Conservation (phyloP, 1,140 invertebrate genomes). For the Hormaphis cornu region DNA sequence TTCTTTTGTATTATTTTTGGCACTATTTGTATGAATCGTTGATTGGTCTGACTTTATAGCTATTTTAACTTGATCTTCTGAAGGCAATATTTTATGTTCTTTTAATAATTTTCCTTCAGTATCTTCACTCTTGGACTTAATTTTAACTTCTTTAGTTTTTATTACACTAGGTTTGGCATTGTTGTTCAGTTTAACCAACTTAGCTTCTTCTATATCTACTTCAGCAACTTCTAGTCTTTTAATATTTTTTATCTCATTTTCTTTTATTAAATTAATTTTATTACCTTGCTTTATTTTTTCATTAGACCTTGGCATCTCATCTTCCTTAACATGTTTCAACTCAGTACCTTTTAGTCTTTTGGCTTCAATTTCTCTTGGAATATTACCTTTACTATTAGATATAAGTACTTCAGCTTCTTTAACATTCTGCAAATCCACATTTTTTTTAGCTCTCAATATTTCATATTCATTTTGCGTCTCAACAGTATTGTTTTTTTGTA, state of each 20-base stretch:
- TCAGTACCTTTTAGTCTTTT: not conserved
- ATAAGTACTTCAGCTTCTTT: not conserved
- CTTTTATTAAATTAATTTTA: no score
- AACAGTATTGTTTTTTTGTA: not conserved
- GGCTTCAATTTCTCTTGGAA: not conserved
- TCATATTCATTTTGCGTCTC: no score
- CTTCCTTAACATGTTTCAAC: not conserved
- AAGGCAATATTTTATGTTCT: not conserved
- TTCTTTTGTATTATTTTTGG: not conserved
- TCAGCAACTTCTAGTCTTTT: not conserved
- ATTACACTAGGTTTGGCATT: not conserved
- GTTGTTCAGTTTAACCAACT: not conserved
- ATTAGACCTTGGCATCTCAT: not conserved
- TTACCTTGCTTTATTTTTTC: no score
- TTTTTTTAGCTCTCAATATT: not conserved
- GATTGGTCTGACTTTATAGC: not conserved
- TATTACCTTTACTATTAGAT: not conserved
- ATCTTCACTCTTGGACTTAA: not conserved
- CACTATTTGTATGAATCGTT: not conserved
- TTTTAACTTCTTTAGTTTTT: not conserved
- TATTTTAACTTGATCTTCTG: not conserved
- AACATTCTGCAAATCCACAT: not conserved
- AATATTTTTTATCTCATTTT: not conserved
- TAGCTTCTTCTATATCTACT: not conserved
- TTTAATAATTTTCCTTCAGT: not conserved